phyloP scores from a whole-genome alignment of 2,888 invertebrate species.

The Eutolmus rufibarbis region DNA sequence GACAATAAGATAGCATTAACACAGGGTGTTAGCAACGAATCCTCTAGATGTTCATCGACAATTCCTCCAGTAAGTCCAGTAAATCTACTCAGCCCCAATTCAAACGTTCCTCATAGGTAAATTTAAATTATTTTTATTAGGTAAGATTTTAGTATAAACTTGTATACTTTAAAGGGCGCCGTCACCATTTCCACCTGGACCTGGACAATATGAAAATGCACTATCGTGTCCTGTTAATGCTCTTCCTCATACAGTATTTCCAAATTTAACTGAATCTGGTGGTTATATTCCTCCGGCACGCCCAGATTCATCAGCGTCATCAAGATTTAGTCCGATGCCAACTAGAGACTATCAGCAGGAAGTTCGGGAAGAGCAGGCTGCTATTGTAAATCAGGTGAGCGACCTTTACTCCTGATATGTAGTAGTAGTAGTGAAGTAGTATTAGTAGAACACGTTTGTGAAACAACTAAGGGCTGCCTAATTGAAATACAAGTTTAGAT shows the following conservation, averaged over 20 bases:
- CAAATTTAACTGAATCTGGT: conserved; percentile 61
- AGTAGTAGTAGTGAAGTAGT: neutral
- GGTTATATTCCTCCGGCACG: conserved; percentile 59
- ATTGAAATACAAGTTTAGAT: neutral
- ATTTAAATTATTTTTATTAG: neutral
- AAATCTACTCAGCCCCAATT: conserved; percentile 46
- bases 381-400: conserved; percentile 62
- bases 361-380: conserved; percentile 60
- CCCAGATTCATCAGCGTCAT: conserved; percentile 52
- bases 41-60: conserved; percentile 64
- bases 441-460: neutral
- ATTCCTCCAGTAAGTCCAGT: conserved; percentile 54
- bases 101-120: conserved; percentile 65
- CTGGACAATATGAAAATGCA: conserved; percentile 62
- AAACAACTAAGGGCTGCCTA: neutral
- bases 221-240: conserved; percentile 59
- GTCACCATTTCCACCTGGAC: conserved; percentile 67
- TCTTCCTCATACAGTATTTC: conserved; percentile 67
- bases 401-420: neutral
- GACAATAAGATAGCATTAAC: conserved; percentile 62
- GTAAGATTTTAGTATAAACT: neutral
- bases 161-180: conserved; percentile 56
- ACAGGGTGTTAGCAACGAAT: conserved; percentile 64
- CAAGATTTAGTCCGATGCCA: conserved; percentile 60
- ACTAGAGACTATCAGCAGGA: conserved; percentile 63